Evolutionary conservation across 2,888 invertebrate genomes (phyloP).

Genomic region (Pterostichus niger): DNA sequence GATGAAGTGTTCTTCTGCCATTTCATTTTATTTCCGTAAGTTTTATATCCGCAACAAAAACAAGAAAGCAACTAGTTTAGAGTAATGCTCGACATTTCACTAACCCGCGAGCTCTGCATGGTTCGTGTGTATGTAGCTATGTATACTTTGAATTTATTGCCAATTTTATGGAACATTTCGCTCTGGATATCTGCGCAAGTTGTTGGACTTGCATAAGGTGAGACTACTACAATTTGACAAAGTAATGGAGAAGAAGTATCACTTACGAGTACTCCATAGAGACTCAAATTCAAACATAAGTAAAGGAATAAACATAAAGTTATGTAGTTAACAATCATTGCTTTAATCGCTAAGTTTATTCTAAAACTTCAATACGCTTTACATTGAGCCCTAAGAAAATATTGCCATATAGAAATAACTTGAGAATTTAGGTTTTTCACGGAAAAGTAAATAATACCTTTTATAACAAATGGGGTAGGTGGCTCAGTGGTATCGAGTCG

Average conservation of each 20-base stretch:
- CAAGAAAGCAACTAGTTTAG: slow-evolving; percentile 39
- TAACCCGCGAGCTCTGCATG: slow-evolving; percentile 20
- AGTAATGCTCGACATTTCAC: slow-evolving; percentile 40
- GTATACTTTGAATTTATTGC: slow-evolving; percentile 52
- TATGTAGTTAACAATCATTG: no score
- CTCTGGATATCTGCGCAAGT: slow-evolving; percentile 29
- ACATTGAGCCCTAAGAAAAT: no score
- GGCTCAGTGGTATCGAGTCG: no score
- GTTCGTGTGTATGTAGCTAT: slow-evolving; percentile 20
- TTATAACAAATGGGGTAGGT: no score
- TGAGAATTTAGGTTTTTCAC: no score
- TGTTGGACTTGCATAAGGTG: slow-evolving; percentile 14
- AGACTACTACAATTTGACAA: slow-evolving; percentile 27
- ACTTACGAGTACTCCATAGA: background rate
- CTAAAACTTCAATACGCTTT: no score
- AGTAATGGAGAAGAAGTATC: slow-evolving; percentile 6
- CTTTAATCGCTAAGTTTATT: no score
- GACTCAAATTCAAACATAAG: background rate
- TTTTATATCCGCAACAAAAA: slow-evolving; percentile 43
- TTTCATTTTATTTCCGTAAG: slow-evolving; percentile 18
- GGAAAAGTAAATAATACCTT: no score
- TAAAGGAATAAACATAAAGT: background rate
- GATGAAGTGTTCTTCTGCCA: slow-evolving; percentile 9
- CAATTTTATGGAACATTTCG: slow-evolving; percentile 53
- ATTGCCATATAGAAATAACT: no score